Conservation (phyloP, 2,797 vertebrate species). For the Poeciliopsis turneri region DNA sequence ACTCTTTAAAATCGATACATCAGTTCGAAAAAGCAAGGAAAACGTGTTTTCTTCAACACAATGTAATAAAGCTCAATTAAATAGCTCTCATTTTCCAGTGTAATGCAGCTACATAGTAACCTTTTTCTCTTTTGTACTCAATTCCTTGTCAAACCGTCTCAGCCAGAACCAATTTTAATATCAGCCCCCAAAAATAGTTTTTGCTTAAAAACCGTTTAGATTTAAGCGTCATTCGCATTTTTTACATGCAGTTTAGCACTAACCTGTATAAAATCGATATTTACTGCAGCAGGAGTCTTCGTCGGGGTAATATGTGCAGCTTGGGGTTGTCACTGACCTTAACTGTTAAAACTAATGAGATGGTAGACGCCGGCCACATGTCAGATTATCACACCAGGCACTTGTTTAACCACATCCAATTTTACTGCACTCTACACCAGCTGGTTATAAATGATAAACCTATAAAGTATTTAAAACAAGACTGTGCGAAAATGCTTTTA, state of each 20-base stretch:
- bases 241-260: conserved; percentile 50
- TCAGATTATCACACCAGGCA: conserved; percentile 73
- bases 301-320: conserved; percentile 38
- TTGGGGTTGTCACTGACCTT: conserved; percentile 25
- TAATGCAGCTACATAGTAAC: conserved; percentile 60
- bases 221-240: conserved; percentile 27
- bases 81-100: conserved; percentile 52
- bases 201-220: conserved; percentile 22
- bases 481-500: conserved; percentile 48
- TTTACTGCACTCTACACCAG: conserved; percentile 61
- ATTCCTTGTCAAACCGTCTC: conserved; percentile 18
- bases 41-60: conserved; percentile 48
- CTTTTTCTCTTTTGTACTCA: conserved; percentile 15
- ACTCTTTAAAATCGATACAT: conserved; percentile 68
- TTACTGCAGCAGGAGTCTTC: conserved; percentile 34
- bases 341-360: conserved; percentile 44
- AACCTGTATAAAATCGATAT: conserved; percentile 35
- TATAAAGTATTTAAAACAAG: conserved; percentile 38
- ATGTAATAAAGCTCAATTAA: conserved; percentile 54
- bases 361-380: conserved; percentile 47
- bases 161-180: conserved; percentile 9
- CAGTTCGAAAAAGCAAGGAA: conserved; percentile 63
- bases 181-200: conserved; percentile 15
- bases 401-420: conserved; percentile 68
- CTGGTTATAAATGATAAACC: conserved; percentile 60